Percentiles rank a stretch among this genome's conserved stretches.
Conservation (phyloP, 2,797 vertebrate species). For the Xiphophorus birchmanni region DNA sequence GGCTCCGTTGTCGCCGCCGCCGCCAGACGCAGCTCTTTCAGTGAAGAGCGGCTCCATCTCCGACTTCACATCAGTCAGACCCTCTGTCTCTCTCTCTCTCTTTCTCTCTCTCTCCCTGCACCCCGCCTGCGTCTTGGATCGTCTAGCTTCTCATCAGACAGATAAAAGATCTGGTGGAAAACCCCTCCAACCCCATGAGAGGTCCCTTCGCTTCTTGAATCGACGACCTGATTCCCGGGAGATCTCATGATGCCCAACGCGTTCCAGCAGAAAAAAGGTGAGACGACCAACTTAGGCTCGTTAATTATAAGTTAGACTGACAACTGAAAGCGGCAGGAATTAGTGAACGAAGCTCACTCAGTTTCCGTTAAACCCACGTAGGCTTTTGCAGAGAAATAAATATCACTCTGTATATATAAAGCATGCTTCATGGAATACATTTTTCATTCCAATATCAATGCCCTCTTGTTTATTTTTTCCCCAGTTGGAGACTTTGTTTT, state of each 20-base stretch:
- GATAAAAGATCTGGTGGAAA: constrained; percentile 41
- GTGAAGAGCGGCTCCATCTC: constrained; percentile 60
- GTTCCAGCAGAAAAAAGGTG: constrained; percentile 81
- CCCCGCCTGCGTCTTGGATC: constrained; percentile 39
- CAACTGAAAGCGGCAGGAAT: not conserved
- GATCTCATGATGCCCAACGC: constrained; percentile 81
- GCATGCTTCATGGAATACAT: not conserved
- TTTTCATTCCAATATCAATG: not conserved
- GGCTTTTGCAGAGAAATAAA: not conserved
- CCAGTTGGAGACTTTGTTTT: not conserved
- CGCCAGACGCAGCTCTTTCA: constrained; percentile 37
- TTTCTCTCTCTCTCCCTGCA: not conserved
- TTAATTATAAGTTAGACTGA: constrained; percentile 6
- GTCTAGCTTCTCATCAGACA: constrained; percentile 48
- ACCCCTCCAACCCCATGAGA: constrained; percentile 33
- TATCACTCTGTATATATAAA: not conserved
- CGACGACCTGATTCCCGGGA: constrained; percentile 58
- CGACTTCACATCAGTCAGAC: constrained; percentile 34
- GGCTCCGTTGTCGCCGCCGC: constrained; percentile 52
- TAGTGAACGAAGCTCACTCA: not conserved
- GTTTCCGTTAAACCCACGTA: not conserved
- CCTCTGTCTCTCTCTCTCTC: not conserved
- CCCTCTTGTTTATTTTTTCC: constrained; percentile 1
- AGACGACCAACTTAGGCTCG: constrained; percentile 48
- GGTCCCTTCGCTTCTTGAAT: constrained; percentile 49